phyloP scores from a whole-genome alignment of 2,888 invertebrate species.

The Urechis unicinctus region DNA sequence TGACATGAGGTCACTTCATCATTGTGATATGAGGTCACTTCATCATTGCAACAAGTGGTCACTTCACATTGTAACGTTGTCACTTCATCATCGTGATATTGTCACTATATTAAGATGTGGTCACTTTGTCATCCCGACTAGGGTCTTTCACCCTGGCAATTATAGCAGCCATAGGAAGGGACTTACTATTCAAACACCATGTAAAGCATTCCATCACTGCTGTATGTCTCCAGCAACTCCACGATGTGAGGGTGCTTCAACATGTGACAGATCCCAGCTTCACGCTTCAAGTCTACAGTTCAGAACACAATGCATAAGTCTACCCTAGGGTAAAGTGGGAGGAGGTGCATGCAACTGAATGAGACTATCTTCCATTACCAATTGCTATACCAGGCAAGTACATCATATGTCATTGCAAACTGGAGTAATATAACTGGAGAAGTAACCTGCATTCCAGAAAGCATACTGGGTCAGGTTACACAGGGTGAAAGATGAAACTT shows the following conservation, averaged over 20 bases:
- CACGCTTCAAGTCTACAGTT: constrained; percentile 81
- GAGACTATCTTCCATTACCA: background rate
- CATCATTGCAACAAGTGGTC: no score
- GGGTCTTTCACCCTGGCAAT: background rate
- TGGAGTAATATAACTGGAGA: no score
- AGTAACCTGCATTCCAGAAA: background rate
- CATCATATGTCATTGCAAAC: no score
- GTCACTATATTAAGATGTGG: background rate
- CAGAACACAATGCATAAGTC: background rate
- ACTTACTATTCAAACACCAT: constrained; percentile 99
- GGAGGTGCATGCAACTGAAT: background rate
- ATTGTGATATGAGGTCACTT: no score
- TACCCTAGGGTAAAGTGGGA: background rate
- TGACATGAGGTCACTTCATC: no score
- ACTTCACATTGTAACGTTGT: no score
- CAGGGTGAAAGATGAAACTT: background rate
- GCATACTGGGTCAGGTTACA: background rate
- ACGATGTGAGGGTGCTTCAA: constrained; percentile 98
- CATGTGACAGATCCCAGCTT: constrained; percentile 90
- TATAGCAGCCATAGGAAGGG: constrained; percentile 1
- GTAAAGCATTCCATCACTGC: constrained; percentile 96
- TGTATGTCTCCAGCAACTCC: constrained; percentile 94
- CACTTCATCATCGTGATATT: no score
- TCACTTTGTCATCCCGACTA: background rate
- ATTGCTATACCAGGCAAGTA: background rate